Percentiles rank a stretch among this genome's conserved stretches.
Evolutionary conservation across 2,888 invertebrate species (phyloP).

Genomic region (Ochropleura plecta): DNA sequence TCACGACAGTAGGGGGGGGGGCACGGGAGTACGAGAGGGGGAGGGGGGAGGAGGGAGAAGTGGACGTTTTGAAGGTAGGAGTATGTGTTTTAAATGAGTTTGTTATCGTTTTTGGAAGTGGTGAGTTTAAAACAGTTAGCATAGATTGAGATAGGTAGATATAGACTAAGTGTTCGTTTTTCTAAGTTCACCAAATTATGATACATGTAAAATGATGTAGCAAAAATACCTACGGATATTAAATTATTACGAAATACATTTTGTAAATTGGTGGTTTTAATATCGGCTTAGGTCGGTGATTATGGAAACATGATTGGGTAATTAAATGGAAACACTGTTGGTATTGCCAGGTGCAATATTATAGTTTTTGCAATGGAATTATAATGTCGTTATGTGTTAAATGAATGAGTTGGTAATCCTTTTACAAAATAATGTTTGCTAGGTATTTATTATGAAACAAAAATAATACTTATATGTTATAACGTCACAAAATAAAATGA

Average conservation of each 20-base stretch:
- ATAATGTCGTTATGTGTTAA: conserved; percentile 1
- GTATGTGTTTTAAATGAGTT: conserved; percentile 1
- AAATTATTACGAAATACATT: conserved; percentile 2
- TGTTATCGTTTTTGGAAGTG: conserved; percentile 14
- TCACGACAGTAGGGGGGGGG: conserved; percentile 7
- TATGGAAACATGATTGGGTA: conserved; percentile 41
- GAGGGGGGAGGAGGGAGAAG: background rate
- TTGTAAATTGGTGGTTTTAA: conserved; percentile 44
- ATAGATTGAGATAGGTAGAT: background rate
- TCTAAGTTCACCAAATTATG: background rate
- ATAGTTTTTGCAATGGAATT: conserved; percentile 3
- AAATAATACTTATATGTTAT: background rate
- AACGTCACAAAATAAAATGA: background rate
- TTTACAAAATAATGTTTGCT: conserved; percentile 3
- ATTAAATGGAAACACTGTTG: conserved; percentile 47
- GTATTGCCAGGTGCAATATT: conserved; percentile 16
- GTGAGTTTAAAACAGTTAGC: background rate
- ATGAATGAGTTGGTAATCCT: conserved; percentile 20
- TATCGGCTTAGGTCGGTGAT: conserved; percentile 36
- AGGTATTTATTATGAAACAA: conserved; percentile 2
- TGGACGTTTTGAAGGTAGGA: conserved; percentile 6
- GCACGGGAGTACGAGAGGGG: background rate
- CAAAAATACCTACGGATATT: background rate
- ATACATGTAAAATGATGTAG: background rate
- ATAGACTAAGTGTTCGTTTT: background rate